These are phyloP conservation scores for Brachionus asplanchnoidis DNA, from an alignment of 1,140 invertebrate species.

Conservation along the genomic window DNA sequence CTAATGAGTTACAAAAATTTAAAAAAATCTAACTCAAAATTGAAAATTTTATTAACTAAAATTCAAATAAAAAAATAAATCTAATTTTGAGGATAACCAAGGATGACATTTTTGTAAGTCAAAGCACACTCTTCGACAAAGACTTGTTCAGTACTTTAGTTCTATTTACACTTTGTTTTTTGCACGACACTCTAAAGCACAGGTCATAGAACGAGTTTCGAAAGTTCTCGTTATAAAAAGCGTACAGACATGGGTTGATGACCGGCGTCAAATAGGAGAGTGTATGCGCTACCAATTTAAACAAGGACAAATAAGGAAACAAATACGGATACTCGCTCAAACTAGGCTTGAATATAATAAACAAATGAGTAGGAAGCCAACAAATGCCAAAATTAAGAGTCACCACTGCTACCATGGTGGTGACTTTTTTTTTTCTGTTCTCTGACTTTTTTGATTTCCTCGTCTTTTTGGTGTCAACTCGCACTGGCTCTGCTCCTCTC, in stretches of 20 bases:
- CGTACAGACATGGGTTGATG: slow-evolving; percentile 40
- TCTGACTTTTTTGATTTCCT: not conserved
- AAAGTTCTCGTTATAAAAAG: slow-evolving; percentile 39
- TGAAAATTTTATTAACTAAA: not conserved
- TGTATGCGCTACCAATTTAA: slow-evolving; percentile 31
- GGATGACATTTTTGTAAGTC: not conserved
- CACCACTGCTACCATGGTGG: slow-evolving; percentile 31
- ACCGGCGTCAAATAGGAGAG: slow-evolving; percentile 36
- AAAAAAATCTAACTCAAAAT: too few species aligned
- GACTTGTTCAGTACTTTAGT: not conserved
- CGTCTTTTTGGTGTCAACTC: not conserved
- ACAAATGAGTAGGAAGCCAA: slow-evolving; percentile 37
- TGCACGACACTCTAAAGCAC: not conserved
- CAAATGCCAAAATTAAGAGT: slow-evolving; percentile 38
- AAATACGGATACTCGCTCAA: not conserved
- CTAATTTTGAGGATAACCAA: not conserved
- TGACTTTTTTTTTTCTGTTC: slow-evolving; percentile 36
- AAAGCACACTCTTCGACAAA: not conserved
- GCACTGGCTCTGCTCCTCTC: not conserved
- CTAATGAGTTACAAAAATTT: too few species aligned
- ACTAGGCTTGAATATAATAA: slow-evolving; percentile 1
- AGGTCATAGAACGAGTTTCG: not conserved
- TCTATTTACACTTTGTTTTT: not conserved
- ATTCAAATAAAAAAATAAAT: not conserved
- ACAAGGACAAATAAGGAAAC: slow-evolving; percentile 19